phyloP scores from a whole-genome alignment of 2,888 invertebrate genomes.

The Pristionchus exspectatus region DNA sequence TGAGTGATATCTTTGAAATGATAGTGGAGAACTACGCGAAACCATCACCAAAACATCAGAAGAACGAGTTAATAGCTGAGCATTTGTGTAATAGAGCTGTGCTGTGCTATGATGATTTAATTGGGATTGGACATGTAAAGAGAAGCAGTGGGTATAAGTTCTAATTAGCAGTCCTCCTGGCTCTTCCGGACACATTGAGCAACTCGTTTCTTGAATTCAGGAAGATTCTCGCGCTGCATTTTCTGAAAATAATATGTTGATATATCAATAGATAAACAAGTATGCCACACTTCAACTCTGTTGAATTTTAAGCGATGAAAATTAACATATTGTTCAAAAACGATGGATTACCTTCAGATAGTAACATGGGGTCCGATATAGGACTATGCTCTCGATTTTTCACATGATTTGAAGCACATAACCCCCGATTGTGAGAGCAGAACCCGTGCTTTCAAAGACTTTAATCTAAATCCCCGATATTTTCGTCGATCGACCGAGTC shows the following conservation, averaged over 20 bases:
- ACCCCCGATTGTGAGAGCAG: no score
- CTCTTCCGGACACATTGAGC: constrained; percentile 98
- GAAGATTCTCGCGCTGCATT: constrained; percentile 97
- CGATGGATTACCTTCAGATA: no score
- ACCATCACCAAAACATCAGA: constrained; percentile 1
- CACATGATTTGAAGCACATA: no score
- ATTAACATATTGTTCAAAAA: no score
- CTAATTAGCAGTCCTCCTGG: constrained; percentile 86
- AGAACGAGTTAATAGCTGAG: constrained; percentile 15
- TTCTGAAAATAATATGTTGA: constrained; percentile 84
- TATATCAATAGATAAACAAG: no score
- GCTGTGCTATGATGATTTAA: not conserved
- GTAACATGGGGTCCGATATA: no score
- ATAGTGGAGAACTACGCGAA: not conserved
- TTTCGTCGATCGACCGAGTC: no score
- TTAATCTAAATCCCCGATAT: no score
- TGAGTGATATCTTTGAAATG: constrained; percentile 22
- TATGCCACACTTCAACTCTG: no score
- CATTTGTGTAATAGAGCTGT: not conserved
- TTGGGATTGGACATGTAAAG: not conserved
- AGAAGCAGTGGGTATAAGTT: not conserved
- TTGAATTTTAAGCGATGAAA: no score
- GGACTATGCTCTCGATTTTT: no score
- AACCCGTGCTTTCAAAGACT: no score
- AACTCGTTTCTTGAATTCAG: constrained; percentile 97